Evolutionary conservation across 2,113 vertebrate species (phyloP), one percentile per base, ranked within the genome.

Genomic region (Etheostoma cragini): DNA sequence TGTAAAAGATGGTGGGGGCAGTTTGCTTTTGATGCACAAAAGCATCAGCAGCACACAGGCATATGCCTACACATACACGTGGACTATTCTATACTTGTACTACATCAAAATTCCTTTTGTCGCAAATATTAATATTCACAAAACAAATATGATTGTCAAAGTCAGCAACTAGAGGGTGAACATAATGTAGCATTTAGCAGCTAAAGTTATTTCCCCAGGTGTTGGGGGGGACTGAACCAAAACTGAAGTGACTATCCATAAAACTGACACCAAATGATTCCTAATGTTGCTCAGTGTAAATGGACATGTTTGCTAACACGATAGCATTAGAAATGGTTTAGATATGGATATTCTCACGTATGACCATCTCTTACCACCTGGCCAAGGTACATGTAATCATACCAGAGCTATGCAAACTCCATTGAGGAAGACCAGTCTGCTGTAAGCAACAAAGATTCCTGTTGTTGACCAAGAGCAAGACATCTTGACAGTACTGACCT

Each of bases 1-100:
- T 57, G 57, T 72, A 46, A 83, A 67, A 22, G 3, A 46, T 17
- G 19, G 47, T 57, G 60, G 50, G 49, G 47, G 72, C 8, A 17
- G 52, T 35, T 77, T 76, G 62, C 33, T 63, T 83, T 64, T 60
- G 56, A 30, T 69, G 67, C 42, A 67, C 5, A 68, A 68, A 67
- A 63, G 38, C 45, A 75, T 66, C n/a, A 17, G 5, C 10, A 3
- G 19, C 14, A 24, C n/a, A 66, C 19, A 15, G 19, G 6, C 12
- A 21, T 49, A 6, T 15, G 6, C 12, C 15, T 49, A 6, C 53
- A 67, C 45, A 26, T 7, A 63, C 3, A 33, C 38, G 24, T 56
- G 21, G 1, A 16, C 3, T 35, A 12, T 80, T 3, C 30, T 30
- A 30, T 30, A 30, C 2, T 30, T 30, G 4, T 30, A 30, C 30